Conservation (phyloP, 2,888 invertebrate species). For the Lepidochrysops patricia region DNA sequence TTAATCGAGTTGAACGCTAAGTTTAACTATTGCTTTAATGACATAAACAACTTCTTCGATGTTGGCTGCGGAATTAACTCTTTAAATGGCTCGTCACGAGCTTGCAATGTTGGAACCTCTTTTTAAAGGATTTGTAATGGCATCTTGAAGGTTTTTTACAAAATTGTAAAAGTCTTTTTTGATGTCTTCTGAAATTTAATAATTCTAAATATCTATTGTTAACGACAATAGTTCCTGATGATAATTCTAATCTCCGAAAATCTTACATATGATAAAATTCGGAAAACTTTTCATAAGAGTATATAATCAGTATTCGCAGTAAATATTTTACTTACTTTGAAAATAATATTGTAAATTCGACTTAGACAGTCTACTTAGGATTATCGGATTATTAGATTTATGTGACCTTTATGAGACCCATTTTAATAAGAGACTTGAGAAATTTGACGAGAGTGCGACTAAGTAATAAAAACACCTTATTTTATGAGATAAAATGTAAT, state of each 20-base stretch:
- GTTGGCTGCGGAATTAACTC: neutral
- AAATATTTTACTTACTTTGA: neutral
- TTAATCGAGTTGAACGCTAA: conserved; percentile 51
- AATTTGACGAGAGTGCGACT: neutral
- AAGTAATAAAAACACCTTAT: neutral
- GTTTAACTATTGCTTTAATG: conserved; percentile 54
- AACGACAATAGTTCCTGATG: no score
- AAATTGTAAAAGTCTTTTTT: neutral
- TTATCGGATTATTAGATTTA: neutral
- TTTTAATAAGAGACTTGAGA: neutral
- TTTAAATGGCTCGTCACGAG: neutral
- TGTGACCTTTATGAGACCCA: neutral
- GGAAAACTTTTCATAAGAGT: neutral
- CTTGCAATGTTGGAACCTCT: neutral
- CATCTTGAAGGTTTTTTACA: no score
- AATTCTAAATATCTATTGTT: no score
- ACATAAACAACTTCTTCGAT: conserved; percentile 23
- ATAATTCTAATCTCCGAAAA: neutral
- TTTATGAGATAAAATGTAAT: neutral
- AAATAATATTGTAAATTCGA: neutral
- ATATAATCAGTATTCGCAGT: no score
- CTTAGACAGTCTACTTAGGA: neutral
- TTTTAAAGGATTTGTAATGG: neutral
- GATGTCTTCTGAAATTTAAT: no score
- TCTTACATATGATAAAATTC: neutral